A percentile compares a stretch with the other conserved stretches of the same genome.
Evolutionary conservation across 2,888 invertebrate species (phyloP).

Genomic region (Drosophila planitibia): DNA sequence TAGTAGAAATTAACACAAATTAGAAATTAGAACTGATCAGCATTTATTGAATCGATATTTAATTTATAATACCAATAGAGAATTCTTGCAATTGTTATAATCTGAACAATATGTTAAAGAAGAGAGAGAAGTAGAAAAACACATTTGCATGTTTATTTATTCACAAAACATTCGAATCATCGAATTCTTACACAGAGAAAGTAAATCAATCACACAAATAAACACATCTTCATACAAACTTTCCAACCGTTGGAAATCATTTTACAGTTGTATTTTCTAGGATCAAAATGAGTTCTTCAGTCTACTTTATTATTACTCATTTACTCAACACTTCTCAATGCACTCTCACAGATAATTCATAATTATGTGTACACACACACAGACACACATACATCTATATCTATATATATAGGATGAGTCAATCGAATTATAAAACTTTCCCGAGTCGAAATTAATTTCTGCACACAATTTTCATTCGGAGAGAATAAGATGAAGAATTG

Average conservation of each 20-base stretch:
- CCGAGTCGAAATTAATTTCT: slow-evolving; percentile 15
- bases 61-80: neutral
- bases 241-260: neutral
- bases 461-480: slow-evolving; percentile 29
- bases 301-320: neutral
- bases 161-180: neutral
- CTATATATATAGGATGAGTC: neutral
- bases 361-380: neutral
- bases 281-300: neutral
- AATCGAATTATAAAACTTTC: slow-evolving; percentile 15
- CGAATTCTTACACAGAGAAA: neutral
- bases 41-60: neutral
- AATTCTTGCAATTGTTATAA: neutral
- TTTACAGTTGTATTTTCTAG: neutral
- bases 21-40: neutral
- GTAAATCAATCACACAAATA: neutral
- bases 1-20: neutral
- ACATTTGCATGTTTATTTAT: neutral
- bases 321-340: neutral
- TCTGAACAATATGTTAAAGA: neutral
- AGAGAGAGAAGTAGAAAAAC: neutral
- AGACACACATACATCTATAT: neutral
- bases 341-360: too few relatives aligned
- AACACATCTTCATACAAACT: neutral
- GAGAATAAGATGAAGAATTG: slow-evolving; percentile 10